phyloP scores from a whole-genome alignment of 2,888 invertebrate genomes.

The Agriopis aurantiaria region DNA sequence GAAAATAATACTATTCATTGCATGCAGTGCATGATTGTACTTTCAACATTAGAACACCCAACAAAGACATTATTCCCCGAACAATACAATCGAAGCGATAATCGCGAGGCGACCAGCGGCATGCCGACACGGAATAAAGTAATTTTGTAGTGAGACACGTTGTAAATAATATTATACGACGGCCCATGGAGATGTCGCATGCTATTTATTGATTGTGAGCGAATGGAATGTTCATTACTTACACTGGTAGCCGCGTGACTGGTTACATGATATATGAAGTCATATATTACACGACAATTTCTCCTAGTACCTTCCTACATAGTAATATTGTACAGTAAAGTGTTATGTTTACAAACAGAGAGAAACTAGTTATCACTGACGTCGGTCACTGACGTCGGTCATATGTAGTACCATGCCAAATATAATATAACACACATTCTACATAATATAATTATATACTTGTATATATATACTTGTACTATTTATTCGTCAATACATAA shows the following conservation, averaged over 20 bases:
- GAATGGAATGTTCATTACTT: slow-evolving; percentile 22
- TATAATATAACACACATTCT: no score
- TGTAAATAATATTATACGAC: slow-evolving; percentile 34
- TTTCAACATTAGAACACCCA: slow-evolving; percentile 9
- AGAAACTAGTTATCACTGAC: no score
- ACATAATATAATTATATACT: no score
- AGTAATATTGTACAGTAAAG: no score
- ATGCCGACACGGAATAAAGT: slow-evolving; percentile 44
- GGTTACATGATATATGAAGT: not conserved
- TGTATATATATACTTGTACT: no score
- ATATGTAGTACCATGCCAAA: no score
- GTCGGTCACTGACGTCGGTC: no score
- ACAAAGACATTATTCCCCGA: slow-evolving; percentile 18
- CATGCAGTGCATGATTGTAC: slow-evolving; percentile 5
- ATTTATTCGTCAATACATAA: no score
- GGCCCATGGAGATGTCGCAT: slow-evolving; percentile 39
- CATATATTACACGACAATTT: not conserved
- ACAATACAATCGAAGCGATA: slow-evolving; percentile 20
- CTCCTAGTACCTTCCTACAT: not conserved
- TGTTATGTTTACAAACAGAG: no score
- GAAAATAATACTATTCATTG: no score
- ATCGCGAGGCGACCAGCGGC: slow-evolving; percentile 26
- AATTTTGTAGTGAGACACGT: slow-evolving; percentile 38
- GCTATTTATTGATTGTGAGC: slow-evolving; percentile 40
- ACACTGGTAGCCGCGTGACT: not conserved